Evolutionary conservation across 2,888 invertebrate species (phyloP).

Genomic region (Tetrapedia diversipes): DNA sequence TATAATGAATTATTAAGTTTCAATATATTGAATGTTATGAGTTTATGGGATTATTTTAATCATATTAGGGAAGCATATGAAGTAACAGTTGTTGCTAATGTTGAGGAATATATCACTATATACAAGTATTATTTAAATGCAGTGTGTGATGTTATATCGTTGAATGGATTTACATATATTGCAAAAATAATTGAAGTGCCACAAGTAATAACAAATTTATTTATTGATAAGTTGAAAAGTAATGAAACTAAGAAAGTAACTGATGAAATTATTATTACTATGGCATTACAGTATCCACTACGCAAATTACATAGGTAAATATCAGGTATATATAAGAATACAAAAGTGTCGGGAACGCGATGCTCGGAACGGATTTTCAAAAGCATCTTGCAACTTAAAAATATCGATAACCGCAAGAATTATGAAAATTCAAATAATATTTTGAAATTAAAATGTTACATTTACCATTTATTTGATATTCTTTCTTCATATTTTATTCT

Average conservation of each 20-base stretch:
- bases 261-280: constrained; percentile 85
- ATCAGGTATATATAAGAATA: no score
- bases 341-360: no score
- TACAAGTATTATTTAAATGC: constrained; percentile 89
- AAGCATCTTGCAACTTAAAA: no score
- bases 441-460: no score
- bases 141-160: constrained; percentile 89
- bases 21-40: constrained; percentile 87
- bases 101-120: constrained; percentile 88
- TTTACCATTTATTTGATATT: no score
- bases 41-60: constrained; percentile 88
- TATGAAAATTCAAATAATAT: no score
- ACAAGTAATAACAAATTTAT: constrained; percentile 84
- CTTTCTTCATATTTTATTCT: no score
- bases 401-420: no score
- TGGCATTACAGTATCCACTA: constrained; percentile 86
- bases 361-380: no score
- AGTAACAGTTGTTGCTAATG: constrained; percentile 87
- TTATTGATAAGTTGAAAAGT: constrained; percentile 85
- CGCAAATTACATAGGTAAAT: constrained; percentile 84
- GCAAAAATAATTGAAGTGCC: constrained; percentile 87
- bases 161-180: constrained; percentile 88
- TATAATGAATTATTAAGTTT: constrained; percentile 89
- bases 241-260: constrained; percentile 84
- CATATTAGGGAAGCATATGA: constrained; percentile 86